These are phyloP conservation scores for Homarus americanus DNA, from an alignment of 1,140 invertebrate genomes.

Conservation along the genomic window DNA sequence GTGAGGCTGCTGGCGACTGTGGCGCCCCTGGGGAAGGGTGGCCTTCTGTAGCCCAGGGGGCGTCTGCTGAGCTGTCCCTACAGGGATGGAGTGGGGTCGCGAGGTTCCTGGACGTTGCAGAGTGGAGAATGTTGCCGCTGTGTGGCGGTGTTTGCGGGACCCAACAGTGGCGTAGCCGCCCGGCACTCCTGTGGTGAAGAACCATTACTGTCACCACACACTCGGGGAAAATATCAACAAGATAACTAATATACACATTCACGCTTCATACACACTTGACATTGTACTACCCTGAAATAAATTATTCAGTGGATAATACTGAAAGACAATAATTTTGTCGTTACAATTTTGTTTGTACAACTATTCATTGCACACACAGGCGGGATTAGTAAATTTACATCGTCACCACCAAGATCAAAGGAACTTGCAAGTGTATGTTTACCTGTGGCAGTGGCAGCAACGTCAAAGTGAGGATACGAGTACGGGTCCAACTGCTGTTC, in stretches of 20 bases:
- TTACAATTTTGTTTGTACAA: too few relatives aligned
- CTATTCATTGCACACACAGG: too few relatives aligned
- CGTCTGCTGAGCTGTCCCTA: not conserved
- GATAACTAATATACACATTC: too few relatives aligned
- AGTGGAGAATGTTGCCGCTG: conserved; percentile 25
- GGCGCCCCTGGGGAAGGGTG: not conserved
- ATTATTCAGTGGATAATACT: too few relatives aligned
- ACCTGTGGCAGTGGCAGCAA: not conserved
- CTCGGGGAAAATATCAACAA: too few relatives aligned
- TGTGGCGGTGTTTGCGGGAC: not conserved
- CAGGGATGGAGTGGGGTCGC: not conserved
- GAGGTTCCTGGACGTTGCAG: conserved; percentile 30
- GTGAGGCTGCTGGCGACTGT: not conserved
- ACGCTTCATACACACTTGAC: too few relatives aligned
- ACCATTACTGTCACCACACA: too few relatives aligned
- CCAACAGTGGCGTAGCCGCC: conserved; percentile 33
- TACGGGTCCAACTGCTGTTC: not conserved
- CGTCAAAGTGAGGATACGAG: not conserved
- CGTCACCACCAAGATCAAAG: too few relatives aligned
- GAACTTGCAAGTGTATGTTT: not conserved
- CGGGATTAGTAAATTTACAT: too few relatives aligned
- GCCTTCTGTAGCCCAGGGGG: not conserved
- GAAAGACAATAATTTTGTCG: too few relatives aligned
- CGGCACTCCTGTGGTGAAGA: not conserved
- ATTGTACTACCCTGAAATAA: too few relatives aligned